Evolutionary conservation across 2,113 vertebrate genomes (phyloP).

Genomic region (Pterocles burchelli): DNA sequence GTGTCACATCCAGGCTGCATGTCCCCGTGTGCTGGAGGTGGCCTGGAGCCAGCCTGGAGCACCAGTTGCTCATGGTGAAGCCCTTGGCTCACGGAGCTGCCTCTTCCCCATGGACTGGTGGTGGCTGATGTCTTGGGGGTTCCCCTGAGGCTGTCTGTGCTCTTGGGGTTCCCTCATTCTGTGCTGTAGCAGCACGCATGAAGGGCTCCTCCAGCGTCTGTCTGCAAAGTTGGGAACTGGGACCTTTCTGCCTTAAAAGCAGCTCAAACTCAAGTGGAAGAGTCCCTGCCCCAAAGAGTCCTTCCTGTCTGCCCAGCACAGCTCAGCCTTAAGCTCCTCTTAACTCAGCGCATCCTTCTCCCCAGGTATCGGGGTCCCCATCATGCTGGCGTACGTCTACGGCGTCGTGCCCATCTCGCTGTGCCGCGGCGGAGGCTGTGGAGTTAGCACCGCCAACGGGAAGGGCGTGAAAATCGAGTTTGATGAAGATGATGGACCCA

Average conservation of each 20-base stretch:
- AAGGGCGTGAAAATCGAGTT: constrained; percentile 97
- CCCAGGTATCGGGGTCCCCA: constrained; percentile 96
- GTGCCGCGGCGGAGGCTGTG: constrained; percentile 95
- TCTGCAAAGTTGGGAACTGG: neutral
- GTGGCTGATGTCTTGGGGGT: neutral
- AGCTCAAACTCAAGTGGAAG: neutral
- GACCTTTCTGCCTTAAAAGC: neutral
- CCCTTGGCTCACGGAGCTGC: neutral
- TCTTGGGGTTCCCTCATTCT: neutral
- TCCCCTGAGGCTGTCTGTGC: neutral
- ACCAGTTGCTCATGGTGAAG: neutral
- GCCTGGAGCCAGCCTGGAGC: neutral
- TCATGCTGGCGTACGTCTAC: constrained; percentile 98
- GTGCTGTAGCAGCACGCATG: neutral
- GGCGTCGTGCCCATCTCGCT: constrained; percentile 97
- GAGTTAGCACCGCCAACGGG: constrained; percentile 94
- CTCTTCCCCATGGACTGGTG: neutral
- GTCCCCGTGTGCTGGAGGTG: neutral
- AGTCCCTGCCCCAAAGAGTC: neutral
- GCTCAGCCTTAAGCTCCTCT: neutral
- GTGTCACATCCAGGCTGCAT: neutral
- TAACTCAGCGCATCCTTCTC: neutral
- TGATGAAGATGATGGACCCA: constrained; percentile 95
- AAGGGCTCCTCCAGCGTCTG: neutral
- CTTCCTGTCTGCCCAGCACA: neutral